Conservation (phyloP, 53 echinoderm and acorn worm genomes). For the Hippasteria phrygiana region DNA sequence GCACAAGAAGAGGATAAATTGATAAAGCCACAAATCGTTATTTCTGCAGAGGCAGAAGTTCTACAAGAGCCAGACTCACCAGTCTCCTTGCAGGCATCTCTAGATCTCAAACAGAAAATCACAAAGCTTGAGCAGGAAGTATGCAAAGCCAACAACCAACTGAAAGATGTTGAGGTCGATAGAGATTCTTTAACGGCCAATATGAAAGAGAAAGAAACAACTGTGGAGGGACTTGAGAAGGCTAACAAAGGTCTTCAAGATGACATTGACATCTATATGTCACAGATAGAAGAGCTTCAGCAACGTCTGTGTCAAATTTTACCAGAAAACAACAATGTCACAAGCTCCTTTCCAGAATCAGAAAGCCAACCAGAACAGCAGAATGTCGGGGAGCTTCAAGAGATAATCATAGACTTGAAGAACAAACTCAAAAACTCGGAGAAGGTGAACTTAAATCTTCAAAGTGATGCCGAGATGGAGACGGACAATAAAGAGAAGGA, state of each 20-base stretch:
- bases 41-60: not conserved
- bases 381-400: slow-evolving; percentile 52
- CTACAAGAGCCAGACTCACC: not conserved
- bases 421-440: slow-evolving; percentile 54
- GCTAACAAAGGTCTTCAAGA: slow-evolving; percentile 39
- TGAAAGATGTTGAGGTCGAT: slow-evolving; percentile 16
- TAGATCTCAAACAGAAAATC: slow-evolving; percentile 47
- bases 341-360: slow-evolving; percentile 12
- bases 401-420: slow-evolving; percentile 63
- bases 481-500: slow-evolving; percentile 40
- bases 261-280: slow-evolving; percentile 26
- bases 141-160: slow-evolving; percentile 17
- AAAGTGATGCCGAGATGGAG: not conserved
- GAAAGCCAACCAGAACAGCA: not conserved
- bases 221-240: slow-evolving; percentile 47
- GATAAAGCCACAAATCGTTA: slow-evolving; percentile 10
- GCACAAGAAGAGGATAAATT: not conserved
- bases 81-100: not conserved
- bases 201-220: slow-evolving; percentile 30
- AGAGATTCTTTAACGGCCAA: slow-evolving; percentile 44
- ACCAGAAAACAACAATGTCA: slow-evolving; percentile 17
- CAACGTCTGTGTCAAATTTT: slow-evolving; percentile 38
- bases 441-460: slow-evolving; percentile 56
- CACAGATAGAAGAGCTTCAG: slow-evolving; percentile 55
- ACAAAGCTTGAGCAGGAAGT: slow-evolving; percentile 38